Evolutionary conservation across 2,888 invertebrate genomes (phyloP).

Genomic region (Leptinotarsa tumamoca): DNA sequence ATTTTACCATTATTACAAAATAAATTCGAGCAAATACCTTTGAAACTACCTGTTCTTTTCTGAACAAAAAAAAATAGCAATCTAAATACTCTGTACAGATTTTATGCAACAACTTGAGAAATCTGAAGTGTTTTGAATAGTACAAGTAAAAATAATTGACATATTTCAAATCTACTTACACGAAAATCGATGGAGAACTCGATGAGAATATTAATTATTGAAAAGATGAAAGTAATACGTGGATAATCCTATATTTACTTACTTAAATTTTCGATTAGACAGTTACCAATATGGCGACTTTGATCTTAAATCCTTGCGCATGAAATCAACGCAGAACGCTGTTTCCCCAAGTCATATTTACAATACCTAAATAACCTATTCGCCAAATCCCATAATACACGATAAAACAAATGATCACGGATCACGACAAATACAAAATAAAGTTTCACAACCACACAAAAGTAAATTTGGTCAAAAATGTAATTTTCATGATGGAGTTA

Average conservation of each 20-base stretch:
- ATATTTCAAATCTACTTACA: slow-evolving; percentile 57
- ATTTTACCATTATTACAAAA: slow-evolving; percentile 21
- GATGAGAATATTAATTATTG: slow-evolving; percentile 41
- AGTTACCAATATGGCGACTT: slow-evolving; percentile 68
- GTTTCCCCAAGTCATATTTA: background rate
- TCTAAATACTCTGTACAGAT: slow-evolving; percentile 54
- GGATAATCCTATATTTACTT: slow-evolving; percentile 65
- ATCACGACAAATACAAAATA: too few species aligned
- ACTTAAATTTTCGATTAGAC: slow-evolving; percentile 67
- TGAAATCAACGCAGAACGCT: slow-evolving; percentile 49
- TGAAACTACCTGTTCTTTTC: slow-evolving; percentile 47
- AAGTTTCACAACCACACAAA: too few species aligned
- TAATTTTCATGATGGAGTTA: too few species aligned
- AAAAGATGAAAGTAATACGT: slow-evolving; percentile 51
- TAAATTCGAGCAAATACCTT: slow-evolving; percentile 35
- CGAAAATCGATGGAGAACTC: slow-evolving; percentile 50
- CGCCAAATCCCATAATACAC: background rate
- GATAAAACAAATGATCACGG: background rate
- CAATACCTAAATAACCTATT: background rate
- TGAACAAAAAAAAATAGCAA: slow-evolving; percentile 50
- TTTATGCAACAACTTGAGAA: slow-evolving; percentile 61
- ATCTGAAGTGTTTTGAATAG: slow-evolving; percentile 46
- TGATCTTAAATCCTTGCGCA: slow-evolving; percentile 61
- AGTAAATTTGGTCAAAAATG: too few species aligned
- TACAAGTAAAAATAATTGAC: slow-evolving; percentile 27